A percentile compares a stretch with the other conserved stretches of the same genome.
These are phyloP conservation scores for Lacanobia wlatinum DNA, from an alignment of 2,888 invertebrate genomes.

Conservation along the genomic window DNA sequence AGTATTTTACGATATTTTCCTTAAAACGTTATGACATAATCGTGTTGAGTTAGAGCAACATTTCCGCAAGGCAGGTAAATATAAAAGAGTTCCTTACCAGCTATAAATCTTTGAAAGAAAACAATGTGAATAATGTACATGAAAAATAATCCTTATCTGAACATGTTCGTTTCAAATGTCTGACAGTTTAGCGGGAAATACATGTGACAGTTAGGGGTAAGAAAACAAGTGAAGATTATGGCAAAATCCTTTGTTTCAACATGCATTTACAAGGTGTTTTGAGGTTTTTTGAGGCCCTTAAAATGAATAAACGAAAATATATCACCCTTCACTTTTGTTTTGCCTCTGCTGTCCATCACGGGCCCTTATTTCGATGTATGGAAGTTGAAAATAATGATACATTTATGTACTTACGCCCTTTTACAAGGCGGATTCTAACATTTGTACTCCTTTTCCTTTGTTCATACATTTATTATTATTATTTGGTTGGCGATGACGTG, in stretches of 20 bases:
- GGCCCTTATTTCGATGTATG: too few species aligned
- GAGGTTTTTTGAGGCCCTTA: too few species aligned
- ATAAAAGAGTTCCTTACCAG: constrained; percentile 6
- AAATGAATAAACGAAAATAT: too few species aligned
- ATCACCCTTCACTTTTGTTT: too few species aligned
- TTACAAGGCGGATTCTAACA: too few species aligned
- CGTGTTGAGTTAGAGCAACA: neutral
- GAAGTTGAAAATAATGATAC: too few species aligned
- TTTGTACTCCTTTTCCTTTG: too few species aligned
- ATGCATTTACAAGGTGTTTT: neutral
- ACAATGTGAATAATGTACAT: constrained; percentile 25
- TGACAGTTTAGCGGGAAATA: constrained; percentile 23
- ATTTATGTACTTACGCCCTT: too few species aligned
- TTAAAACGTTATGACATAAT: neutral
- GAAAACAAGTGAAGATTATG: neutral
- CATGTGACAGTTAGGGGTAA: neutral
- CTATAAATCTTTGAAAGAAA: constrained; percentile 33
- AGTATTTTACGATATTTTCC: neutral
- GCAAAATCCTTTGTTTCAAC: constrained; percentile 5
- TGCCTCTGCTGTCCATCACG: too few species aligned
- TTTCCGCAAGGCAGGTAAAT: constrained; percentile 13
- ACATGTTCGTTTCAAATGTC: constrained; percentile 14
- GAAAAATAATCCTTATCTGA: constrained; percentile 13
- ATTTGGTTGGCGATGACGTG: too few species aligned
- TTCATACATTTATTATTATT: too few species aligned